A percentile compares a stretch with the other conserved stretches of the same genome.
Conservation (phyloP, 2,797 vertebrate species). For the Tragopan temminckii region DNA sequence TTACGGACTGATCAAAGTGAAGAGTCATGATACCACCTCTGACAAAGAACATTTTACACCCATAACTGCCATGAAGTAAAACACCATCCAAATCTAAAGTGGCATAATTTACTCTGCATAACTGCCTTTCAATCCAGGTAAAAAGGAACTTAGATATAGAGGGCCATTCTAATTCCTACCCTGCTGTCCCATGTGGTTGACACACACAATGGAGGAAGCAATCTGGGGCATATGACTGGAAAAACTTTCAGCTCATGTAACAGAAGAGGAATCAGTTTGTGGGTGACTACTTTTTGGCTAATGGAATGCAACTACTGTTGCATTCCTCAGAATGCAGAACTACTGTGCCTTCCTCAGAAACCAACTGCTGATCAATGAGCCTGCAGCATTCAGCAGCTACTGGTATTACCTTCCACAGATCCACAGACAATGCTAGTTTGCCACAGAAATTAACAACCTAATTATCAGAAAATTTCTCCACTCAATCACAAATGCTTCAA, state of each 20-base stretch:
- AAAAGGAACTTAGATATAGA: neutral
- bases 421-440: neutral
- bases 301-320: neutral
- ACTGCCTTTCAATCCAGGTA: neutral
- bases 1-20: conserved; percentile 40
- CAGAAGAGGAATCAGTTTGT: neutral
- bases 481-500: neutral
- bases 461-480: neutral
- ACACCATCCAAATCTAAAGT: neutral
- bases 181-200: neutral
- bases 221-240: neutral
- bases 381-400: neutral
- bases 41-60: conserved; percentile 37
- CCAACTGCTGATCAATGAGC: neutral
- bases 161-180: neutral
- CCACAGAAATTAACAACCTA: conserved; percentile 22
- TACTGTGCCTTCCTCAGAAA: neutral
- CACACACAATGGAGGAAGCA: neutral
- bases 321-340: too few relatives aligned
- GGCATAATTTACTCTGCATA: neutral
- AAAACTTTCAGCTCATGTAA: neutral
- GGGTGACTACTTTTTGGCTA: neutral
- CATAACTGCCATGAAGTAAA: neutral
- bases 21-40: neutral
- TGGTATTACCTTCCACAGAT: neutral